These are phyloP conservation scores for Drosophila pegasa DNA, from an alignment of 2,888 invertebrate genomes.

Conservation along the genomic window DNA sequence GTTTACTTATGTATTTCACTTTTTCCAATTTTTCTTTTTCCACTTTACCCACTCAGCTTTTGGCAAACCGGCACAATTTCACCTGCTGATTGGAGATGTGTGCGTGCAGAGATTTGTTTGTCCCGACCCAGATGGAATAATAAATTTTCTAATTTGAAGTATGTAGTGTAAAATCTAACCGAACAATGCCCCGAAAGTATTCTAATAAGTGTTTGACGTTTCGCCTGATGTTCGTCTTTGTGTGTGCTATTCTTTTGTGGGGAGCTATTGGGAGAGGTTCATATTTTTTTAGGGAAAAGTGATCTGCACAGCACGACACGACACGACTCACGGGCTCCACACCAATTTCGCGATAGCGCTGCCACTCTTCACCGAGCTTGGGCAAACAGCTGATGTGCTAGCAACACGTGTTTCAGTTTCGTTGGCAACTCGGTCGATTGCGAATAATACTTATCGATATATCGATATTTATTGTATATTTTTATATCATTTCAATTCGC, in stretches of 20 bases:
- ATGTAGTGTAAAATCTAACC: neutral
- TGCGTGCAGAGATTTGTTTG: conserved; percentile 15
- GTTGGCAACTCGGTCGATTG: conserved; percentile 29
- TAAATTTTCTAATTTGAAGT: neutral
- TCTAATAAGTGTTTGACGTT: neutral
- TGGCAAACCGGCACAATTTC: conserved; percentile 54
- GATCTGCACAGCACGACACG: neutral
- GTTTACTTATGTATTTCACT: conserved; percentile 18
- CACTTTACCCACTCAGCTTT: conserved; percentile 44
- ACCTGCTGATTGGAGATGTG: conserved; percentile 51
- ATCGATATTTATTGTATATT: conserved; percentile 27
- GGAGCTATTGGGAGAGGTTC: too few relatives aligned
- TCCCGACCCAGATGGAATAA: neutral
- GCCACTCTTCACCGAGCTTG: conserved; percentile 23
- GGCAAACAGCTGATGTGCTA: conserved; percentile 31
- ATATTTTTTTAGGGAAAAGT: neutral
- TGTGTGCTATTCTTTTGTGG: too few relatives aligned
- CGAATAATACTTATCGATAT: conserved; percentile 40
- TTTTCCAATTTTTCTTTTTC: conserved; percentile 10
- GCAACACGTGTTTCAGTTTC: conserved; percentile 40
- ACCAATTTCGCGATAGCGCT: conserved; percentile 12
- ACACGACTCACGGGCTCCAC: conserved; percentile 36
- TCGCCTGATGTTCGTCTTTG: neutral
- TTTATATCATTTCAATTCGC: conserved; percentile 36
- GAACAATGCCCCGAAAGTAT: neutral